These are phyloP conservation scores for Desmodus rotundus DNA, from an alignment of 2,113 vertebrate species.

Conservation along the genomic window DNA sequence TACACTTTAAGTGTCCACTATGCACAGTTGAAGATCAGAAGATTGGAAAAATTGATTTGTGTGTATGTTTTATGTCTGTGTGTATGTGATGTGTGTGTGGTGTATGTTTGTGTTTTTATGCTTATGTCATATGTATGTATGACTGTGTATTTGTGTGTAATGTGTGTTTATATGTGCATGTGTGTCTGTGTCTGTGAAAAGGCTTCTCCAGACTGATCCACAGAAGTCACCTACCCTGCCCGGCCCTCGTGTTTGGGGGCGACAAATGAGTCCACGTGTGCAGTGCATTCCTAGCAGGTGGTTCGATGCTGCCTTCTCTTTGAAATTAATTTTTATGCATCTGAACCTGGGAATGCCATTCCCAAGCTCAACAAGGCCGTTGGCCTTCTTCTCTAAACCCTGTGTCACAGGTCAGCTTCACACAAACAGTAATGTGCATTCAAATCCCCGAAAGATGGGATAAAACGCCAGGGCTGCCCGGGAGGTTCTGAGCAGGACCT, in stretches of 20 bases:
- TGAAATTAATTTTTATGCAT: not conserved
- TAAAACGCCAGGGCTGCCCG: not conserved
- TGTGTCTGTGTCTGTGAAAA: fast-evolving
- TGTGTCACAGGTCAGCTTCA: not conserved
- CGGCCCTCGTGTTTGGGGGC: not conserved
- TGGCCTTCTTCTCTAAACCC: not conserved
- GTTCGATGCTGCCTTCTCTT: not conserved
- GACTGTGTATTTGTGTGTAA: not conserved
- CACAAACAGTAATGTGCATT: not conserved
- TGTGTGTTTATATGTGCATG: not conserved
- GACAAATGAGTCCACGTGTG: too few relatives aligned
- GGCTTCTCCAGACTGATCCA: not conserved
- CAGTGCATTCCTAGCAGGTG: not conserved
- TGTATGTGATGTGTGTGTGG: not conserved
- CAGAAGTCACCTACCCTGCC: not conserved
- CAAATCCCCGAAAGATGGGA: too few relatives aligned
- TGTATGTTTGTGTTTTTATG: not conserved
- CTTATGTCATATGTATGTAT: not conserved
- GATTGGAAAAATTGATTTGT: not conserved
- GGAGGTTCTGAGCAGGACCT: not conserved
- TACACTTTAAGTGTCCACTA: not conserved
- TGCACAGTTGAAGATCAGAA: not conserved
- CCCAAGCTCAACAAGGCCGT: not conserved
- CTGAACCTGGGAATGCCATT: not conserved
- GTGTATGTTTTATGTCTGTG: too few relatives aligned